phyloP scores from a whole-genome alignment of 2,113 vertebrate species.

The Fukomys damarensis region DNA sequence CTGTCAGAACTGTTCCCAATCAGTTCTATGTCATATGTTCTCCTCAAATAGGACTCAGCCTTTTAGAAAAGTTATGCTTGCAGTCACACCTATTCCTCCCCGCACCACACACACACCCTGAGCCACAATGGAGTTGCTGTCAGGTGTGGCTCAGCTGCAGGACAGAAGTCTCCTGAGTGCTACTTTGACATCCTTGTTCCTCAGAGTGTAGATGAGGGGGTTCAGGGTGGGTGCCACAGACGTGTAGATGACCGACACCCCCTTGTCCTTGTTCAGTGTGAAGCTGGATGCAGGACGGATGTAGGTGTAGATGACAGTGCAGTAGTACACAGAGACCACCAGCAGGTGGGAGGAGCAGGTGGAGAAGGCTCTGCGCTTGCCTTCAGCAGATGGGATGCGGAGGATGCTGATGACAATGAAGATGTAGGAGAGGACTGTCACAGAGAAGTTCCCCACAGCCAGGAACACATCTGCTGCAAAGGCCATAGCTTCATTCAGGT shows the following conservation, averaged over 20 bases:
- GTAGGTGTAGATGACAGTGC: conserved; percentile 61
- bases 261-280: conserved; percentile 55
- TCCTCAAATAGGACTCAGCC: neutral
- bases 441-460: neutral
- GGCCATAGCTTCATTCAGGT: neutral
- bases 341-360: conserved; percentile 24
- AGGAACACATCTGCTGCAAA: neutral
- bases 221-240: conserved; percentile 67
- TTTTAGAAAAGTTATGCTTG: neutral
- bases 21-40: neutral
- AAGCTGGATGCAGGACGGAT: conserved; percentile 62
- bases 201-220: conserved; percentile 39
- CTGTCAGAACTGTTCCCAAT: too few relatives aligned
- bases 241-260: conserved; percentile 69
- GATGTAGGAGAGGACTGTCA: neutral
- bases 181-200: conserved; percentile 49
- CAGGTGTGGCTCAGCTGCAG: neutral
- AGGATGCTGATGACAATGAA: neutral
- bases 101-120: neutral
- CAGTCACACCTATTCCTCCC: neutral
- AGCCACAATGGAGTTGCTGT: neutral
- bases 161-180: neutral
- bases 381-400: neutral
- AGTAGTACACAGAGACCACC: conserved; percentile 46
- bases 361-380: neutral